Conservation (phyloP, 2,888 invertebrate genomes). For the Sialis fuliginosa region DNA sequence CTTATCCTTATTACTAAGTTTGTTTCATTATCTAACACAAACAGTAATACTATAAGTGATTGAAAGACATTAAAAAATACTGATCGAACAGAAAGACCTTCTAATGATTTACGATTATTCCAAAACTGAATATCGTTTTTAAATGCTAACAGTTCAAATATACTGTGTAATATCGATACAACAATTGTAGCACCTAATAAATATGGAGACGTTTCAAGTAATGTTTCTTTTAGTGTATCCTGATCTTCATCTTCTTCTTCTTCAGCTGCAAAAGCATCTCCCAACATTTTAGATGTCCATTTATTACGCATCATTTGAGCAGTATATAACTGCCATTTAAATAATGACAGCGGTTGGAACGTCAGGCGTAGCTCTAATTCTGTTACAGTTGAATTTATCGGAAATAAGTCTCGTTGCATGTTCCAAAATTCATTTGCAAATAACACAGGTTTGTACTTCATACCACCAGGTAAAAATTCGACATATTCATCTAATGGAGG, state of each 20-base stretch:
- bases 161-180: conserved; percentile 87
- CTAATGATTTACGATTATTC: conserved; percentile 92
- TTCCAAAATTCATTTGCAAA: conserved; percentile 99
- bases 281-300: conserved; percentile 47
- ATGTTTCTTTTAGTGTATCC: conserved; percentile 80
- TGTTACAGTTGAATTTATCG: conserved; percentile 71
- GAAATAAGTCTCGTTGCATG: conserved; percentile 82
- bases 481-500: conserved; percentile 85
- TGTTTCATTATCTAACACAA: conserved; percentile 96
- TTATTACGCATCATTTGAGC: conserved; percentile 88
- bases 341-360: conserved; percentile 81
- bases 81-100: conserved; percentile 92
- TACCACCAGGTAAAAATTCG: conserved; percentile 69
- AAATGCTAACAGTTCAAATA: conserved; percentile 96
- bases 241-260: conserved; percentile 81
- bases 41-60: conserved; percentile 83
- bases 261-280: conserved; percentile 48
- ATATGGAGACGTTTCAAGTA: conserved; percentile 94
- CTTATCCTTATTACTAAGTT: conserved; percentile 90
- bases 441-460: conserved; percentile 82
- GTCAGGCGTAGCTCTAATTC: conserved; percentile 52
- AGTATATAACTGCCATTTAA: conserved; percentile 97
- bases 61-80: conserved; percentile 99
- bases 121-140: conserved; percentile 99
- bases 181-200: conserved; percentile 78